Percentiles rank a stretch among this genome's conserved stretches.
Conservation (phyloP, 2,113 vertebrate genomes). For the Trematomus loennbergii region DNA sequence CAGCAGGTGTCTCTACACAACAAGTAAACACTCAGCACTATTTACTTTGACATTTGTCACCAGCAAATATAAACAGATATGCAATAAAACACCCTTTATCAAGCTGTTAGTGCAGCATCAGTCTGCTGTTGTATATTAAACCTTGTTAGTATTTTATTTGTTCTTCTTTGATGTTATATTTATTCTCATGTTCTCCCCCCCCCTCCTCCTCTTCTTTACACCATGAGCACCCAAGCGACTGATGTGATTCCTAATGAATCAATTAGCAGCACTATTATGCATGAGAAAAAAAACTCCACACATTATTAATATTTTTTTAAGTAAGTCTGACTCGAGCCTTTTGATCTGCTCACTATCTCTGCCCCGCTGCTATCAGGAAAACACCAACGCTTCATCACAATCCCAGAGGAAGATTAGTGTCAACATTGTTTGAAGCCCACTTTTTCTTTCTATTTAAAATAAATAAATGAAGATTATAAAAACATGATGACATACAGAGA, state of each 20-base stretch:
- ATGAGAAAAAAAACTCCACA: slow-evolving; percentile 22
- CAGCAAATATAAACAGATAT: not conserved
- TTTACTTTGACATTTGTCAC: not conserved
- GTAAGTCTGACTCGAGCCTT: slow-evolving; percentile 49
- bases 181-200: slow-evolving; percentile 1
- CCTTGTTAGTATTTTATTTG: not conserved
- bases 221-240: slow-evolving; percentile 1
- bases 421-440: slow-evolving; percentile 37
- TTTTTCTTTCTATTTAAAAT: slow-evolving; percentile 10
- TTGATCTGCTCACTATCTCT: slow-evolving; percentile 58
- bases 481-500: not conserved
- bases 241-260: slow-evolving; percentile 51
- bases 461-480: slow-evolving; percentile 30
- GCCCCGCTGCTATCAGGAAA: slow-evolving; percentile 32
- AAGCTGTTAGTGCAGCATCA: not conserved
- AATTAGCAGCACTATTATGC: slow-evolving; percentile 56
- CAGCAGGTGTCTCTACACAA: slow-evolving; percentile 68
- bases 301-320: slow-evolving; percentile 53
- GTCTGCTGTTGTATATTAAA: slow-evolving; percentile 1
- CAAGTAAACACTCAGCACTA: slow-evolving; percentile 8
- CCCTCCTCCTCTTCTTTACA: not conserved
- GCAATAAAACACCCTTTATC: slow-evolving; percentile 16
- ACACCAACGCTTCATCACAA: slow-evolving; percentile 43
- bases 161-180: slow-evolving; percentile 19
- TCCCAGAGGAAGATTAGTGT: slow-evolving; percentile 43